Conservation (phyloP, 2,888 invertebrate genomes). For the Aspidiotus destructor region DNA sequence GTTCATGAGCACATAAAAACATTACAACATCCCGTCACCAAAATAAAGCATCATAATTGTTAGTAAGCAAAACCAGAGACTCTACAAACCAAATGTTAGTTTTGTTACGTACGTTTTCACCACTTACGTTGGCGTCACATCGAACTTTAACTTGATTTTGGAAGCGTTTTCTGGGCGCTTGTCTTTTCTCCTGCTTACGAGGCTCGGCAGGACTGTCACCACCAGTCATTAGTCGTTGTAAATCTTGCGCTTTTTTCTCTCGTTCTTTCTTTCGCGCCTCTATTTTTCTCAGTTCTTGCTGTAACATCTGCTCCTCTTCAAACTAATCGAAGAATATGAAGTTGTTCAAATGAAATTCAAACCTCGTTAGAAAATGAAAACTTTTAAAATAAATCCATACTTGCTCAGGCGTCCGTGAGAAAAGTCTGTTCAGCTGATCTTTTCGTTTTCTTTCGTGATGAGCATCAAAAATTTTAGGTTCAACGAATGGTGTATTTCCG, state of each 20-base stretch:
- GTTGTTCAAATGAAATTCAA: too few relatives aligned
- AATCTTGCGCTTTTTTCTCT: conserved; percentile 94
- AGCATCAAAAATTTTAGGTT: conserved; percentile 78
- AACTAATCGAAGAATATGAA: conserved; percentile 46
- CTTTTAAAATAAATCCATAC: conserved; percentile 44
- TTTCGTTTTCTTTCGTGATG: conserved; percentile 91
- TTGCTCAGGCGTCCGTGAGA: conserved; percentile 87
- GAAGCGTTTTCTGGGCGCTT: conserved; percentile 56
- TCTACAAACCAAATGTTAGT: too few relatives aligned
- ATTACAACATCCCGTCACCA: too few relatives aligned
- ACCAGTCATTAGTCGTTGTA: conserved; percentile 91
- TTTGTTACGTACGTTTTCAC: background rate
- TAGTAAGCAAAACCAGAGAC: too few relatives aligned
- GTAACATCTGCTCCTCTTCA: conserved; percentile 88
- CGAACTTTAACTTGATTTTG: conserved; percentile 55
- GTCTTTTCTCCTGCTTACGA: conserved; percentile 59
- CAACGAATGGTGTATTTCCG: conserved; percentile 52
- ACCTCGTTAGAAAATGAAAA: too few relatives aligned
- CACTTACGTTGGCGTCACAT: conserved; percentile 55
- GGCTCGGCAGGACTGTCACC: conserved; percentile 60
- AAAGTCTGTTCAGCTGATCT: conserved; percentile 82
- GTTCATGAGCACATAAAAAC: too few relatives aligned
- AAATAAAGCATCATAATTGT: too few relatives aligned
- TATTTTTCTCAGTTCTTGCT: conserved; percentile 85
- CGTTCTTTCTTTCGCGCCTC: conserved; percentile 96